phyloP scores from a whole-genome alignment of 2,113 vertebrate species.

The Alaudala cheleensis region DNA sequence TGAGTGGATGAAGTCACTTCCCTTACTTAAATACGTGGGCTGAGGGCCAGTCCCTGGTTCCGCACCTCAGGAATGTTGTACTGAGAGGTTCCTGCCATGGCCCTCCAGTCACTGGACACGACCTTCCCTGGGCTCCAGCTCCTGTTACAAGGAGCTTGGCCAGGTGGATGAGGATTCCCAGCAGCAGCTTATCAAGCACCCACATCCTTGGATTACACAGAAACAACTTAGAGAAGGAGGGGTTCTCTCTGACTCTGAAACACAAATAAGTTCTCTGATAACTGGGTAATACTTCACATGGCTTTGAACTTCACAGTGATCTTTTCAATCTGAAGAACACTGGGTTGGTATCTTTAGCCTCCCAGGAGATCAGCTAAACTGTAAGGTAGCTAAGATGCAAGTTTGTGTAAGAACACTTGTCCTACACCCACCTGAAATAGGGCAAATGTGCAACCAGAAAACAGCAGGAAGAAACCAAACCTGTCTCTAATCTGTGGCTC shows the following conservation, averaged over 20 bases:
- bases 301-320: not conserved
- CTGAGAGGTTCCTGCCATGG: not conserved
- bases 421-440: not conserved
- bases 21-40: not conserved
- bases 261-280: not conserved
- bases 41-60: not conserved
- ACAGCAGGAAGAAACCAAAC: not conserved
- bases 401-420: not conserved
- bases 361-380: not conserved
- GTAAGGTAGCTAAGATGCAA: not conserved
- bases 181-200: not conserved
- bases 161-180: not conserved
- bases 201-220: no score
- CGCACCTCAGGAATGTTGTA: not conserved
- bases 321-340: not conserved
- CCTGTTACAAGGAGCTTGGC: not conserved
- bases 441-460: not conserved
- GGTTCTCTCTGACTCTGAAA: not conserved
- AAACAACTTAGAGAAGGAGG: not conserved
- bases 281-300: not conserved
- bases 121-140: not conserved
- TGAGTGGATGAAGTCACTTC: not conserved
- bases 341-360: not conserved
- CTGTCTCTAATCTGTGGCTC: not conserved
- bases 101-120: not conserved